Base-by-base conservation (phyloP, 2,113 vertebrate genomes). In the Zosterops japonicus region DNA sequence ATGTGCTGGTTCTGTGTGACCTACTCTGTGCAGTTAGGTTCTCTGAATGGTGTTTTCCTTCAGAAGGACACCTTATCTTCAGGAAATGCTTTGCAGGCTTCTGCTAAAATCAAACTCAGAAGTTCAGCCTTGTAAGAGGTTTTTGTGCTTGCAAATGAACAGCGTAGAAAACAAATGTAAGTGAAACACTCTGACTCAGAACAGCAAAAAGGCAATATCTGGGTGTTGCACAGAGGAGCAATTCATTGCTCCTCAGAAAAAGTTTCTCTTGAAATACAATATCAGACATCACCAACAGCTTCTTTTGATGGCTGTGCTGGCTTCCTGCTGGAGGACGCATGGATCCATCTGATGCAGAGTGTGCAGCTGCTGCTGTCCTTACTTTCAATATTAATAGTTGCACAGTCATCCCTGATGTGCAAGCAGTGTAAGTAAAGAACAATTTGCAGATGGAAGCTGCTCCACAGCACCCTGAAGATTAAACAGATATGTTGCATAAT, bases 1-100 rank as follows among this genome's bases (percentile, higher is more conserved):
- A 95, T 87, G 14, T 95, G 97, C 67, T 77, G 94, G 46, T 59
- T 93, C 28, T 57, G 86, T 4, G 11, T 36, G 68, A 97, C 2
- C 2, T 95, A 90, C 13, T 94, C 94, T 0, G 3, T 35, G 71
- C 97, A 97, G 19, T 35, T 89, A n/a, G 71, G 46, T 76, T 69
- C 76, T 64, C 95, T 53, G 18, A 83, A 35, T 3, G 65, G 17
- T 6, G 64, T 81, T 49, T 75, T 86, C 92, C 92, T 93, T 96
- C 78, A 96, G 67, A 78, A 95, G 35, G 60, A n/a, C 4, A 5
- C 79, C 47, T 97, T 90, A 7, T 61, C 95, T 31, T 94, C 82
- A 79, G 14, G 12, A 56, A 97, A 46, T 50, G 94, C 82, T 60
- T 96, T 64, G 89, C 97, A 98, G 39, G 91, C 83, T 76, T 96